Percentiles rank a stretch among this genome's conserved stretches.
These are phyloP conservation scores for Podocnemis expansa DNA, from an alignment of 2,113 vertebrate genomes.

Conservation along the genomic window DNA sequence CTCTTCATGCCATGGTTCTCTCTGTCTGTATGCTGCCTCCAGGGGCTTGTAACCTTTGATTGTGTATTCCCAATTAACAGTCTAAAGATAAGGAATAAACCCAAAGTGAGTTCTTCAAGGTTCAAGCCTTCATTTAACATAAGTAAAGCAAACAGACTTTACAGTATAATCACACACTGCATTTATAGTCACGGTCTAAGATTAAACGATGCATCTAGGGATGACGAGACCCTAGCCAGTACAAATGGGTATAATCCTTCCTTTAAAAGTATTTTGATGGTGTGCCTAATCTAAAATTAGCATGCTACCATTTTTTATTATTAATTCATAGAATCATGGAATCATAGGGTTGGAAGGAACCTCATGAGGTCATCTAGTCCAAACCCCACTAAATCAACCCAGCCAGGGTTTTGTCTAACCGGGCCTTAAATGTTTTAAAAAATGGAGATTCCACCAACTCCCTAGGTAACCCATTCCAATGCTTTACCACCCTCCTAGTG, in stretches of 20 bases:
- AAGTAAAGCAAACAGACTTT: not conserved
- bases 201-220: not conserved
- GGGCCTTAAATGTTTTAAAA: too few species aligned
- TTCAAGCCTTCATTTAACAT: not conserved
- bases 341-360: too few species aligned
- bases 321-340: too few species aligned
- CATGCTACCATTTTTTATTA: not conserved
- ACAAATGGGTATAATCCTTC: not conserved
- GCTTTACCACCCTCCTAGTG: too few species aligned
- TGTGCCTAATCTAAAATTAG: not conserved
- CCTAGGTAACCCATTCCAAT: too few species aligned
- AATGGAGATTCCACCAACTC: too few species aligned
- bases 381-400: too few species aligned
- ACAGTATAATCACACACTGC: not conserved
- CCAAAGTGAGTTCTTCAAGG: not conserved
- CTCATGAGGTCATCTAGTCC: too few species aligned
- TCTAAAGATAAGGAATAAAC: not conserved
- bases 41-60: not conserved
- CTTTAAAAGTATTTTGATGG: not conserved
- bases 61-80: not conserved
- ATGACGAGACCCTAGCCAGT: not conserved
- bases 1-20: constrained; percentile 30
- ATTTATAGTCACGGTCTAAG: not conserved
- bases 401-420: too few species aligned
- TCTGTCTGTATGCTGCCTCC: not conserved